Conservation (phyloP, 2,888 invertebrate genomes). For the Nomada goodeniana region DNA sequence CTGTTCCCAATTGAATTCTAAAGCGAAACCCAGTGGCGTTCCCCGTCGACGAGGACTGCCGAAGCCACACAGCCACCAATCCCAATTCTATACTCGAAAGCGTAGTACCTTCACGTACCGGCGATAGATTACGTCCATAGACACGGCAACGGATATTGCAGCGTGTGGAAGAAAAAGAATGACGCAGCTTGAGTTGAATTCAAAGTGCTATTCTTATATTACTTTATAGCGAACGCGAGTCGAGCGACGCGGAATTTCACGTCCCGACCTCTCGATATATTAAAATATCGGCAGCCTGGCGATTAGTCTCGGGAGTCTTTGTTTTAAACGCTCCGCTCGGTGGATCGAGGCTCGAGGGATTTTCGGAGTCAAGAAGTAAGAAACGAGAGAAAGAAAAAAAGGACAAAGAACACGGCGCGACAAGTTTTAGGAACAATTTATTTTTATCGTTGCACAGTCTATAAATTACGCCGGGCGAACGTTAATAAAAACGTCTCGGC, state of each 20-base stretch:
- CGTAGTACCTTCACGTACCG: slow-evolving; percentile 67
- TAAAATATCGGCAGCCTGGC: slow-evolving; percentile 1
- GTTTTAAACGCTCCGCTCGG: too few species aligned
- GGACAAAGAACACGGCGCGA: background rate
- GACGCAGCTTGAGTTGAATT: slow-evolving; percentile 62
- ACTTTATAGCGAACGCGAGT: slow-evolving; percentile 37
- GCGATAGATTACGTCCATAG: slow-evolving; percentile 65
- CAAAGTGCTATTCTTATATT: slow-evolving; percentile 56
- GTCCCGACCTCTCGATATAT: background rate
- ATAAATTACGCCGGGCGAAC: background rate
- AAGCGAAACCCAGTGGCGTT: slow-evolving; percentile 2
- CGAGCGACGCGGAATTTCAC: slow-evolving; percentile 35
- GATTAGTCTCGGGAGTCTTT: too few species aligned
- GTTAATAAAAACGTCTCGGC: slow-evolving; percentile 12
- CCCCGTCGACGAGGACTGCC: slow-evolving; percentile 11
- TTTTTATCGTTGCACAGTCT: background rate
- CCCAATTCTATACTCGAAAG: slow-evolving; percentile 51
- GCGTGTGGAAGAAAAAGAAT: slow-evolving; percentile 52
- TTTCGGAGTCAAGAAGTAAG: background rate
- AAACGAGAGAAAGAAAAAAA: background rate
- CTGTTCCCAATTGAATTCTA: slow-evolving; percentile 23
- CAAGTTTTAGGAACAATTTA: background rate
- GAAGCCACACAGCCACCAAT: slow-evolving; percentile 57
- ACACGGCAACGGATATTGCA: slow-evolving; percentile 62
- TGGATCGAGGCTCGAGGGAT: background rate